Evolutionary conservation across 2,797 vertebrate species (phyloP).

Genomic region (Lophotriccus pileatus): DNA sequence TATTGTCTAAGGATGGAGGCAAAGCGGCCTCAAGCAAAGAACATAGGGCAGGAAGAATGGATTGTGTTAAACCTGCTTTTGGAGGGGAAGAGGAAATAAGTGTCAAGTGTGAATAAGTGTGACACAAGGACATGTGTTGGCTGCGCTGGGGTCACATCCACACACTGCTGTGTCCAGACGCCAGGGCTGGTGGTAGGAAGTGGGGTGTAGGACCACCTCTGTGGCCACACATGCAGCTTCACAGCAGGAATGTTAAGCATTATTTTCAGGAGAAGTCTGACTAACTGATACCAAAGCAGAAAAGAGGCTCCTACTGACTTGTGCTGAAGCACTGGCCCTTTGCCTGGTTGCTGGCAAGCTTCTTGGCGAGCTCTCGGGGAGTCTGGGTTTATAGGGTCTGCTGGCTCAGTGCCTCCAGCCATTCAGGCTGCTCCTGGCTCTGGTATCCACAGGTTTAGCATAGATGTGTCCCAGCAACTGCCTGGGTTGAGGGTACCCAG

Average conservation of each 20-base stretch:
- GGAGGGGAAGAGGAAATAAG: not conserved
- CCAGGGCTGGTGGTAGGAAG: not conserved
- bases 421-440: not conserved
- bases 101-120: not conserved
- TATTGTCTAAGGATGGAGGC: not conserved
- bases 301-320: not conserved
- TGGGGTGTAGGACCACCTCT: not conserved
- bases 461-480: not conserved
- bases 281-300: not conserved
- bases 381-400: not conserved
- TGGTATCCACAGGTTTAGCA: not conserved
- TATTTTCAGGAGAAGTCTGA: not conserved
- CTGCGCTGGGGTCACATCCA: not conserved
- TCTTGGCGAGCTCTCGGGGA: not conserved
- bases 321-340: not conserved
- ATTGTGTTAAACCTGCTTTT: not conserved
- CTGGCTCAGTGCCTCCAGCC: not conserved
- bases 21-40: not conserved
- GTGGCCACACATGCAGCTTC: not conserved
- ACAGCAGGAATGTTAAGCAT: not conserved
- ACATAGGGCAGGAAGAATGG: not conserved
- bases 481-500: not conserved
- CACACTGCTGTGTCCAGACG: not conserved
- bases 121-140: not conserved
- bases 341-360: slow-evolving; percentile 15